Evolutionary conservation across 2,888 invertebrate genomes (phyloP).

Genomic region (Ichneumoninae sp.): DNA sequence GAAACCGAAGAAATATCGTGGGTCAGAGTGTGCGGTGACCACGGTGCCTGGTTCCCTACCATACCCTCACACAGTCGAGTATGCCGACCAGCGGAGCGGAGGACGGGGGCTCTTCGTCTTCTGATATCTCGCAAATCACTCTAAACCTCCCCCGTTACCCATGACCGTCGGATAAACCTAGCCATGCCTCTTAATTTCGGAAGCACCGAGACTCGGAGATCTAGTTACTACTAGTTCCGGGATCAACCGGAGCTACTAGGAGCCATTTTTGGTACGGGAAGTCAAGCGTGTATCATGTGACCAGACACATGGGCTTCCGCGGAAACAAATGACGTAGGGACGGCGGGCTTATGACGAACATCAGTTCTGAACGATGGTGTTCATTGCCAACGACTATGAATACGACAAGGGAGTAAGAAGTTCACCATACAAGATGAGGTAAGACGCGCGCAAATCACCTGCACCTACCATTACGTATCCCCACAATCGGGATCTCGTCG

Average conservation of each 20-base stretch:
- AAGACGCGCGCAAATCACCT: slow-evolving; percentile 63
- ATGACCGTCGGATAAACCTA: slow-evolving; percentile 60
- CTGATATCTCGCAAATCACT: slow-evolving; percentile 70
- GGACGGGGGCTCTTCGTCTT: slow-evolving; percentile 61
- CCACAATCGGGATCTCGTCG: slow-evolving; percentile 65
- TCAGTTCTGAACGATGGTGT: slow-evolving; percentile 12
- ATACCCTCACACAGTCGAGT: slow-evolving; percentile 25
- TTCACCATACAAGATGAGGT: slow-evolving; percentile 19
- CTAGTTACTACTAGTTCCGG: neutral
- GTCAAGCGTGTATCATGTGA: slow-evolving; percentile 1
- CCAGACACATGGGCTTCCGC: neutral
- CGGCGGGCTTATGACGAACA: neutral
- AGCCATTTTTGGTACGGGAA: neutral
- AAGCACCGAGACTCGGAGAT: slow-evolving; percentile 33
- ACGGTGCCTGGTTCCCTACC: slow-evolving; percentile 54
- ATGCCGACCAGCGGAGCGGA: slow-evolving; percentile 40
- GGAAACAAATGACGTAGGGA: neutral
- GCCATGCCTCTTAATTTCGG: slow-evolving; percentile 61
- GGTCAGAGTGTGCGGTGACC: slow-evolving; percentile 60
- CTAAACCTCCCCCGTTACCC: slow-evolving; percentile 42
- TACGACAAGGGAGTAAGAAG: slow-evolving; percentile 32
- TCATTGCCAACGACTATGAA: slow-evolving; percentile 29
- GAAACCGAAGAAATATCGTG: slow-evolving; percentile 71
- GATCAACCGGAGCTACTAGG: neutral
- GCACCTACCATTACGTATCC: slow-evolving; percentile 73